Base-by-base conservation (phyloP, 2,888 invertebrate genomes). In the Dolomedes plantarius region DNA sequence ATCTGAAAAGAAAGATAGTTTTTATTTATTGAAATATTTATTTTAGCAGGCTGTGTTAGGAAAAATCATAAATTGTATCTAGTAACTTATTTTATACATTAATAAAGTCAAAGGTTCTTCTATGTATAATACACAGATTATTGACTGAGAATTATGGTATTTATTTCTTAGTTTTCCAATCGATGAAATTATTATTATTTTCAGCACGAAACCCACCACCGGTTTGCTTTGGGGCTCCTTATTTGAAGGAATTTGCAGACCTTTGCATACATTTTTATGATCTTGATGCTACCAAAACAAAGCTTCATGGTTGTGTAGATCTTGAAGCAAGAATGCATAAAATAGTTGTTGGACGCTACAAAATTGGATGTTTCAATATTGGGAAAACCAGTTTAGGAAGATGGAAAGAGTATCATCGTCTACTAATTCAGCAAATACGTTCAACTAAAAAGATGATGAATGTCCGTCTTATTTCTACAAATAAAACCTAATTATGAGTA, bases 331-430 rank as follows among this genome's bases (percentile, higher is more conserved):
- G 89, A 27, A 86, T 92, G 46, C 89, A 90, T 32, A 89, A 90
- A 41, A 80, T 91, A 27, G 75, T 89, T 19, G 83, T 91, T 1
- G 89, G 90, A 11, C 88, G 89, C 1, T 82, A 90, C 39, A 89
- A 91, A 27, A 77, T 92, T 28, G 92, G 92, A 6, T 92, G 92
- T 81, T 91, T 92, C 89, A 86, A 89, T 56, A 89, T 91, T 75
- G 86, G 88, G 2, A 56, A 56, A 23, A 23, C 56, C 3, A 67
- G 67, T 31, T 27, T 67, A 2, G 65, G 19, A 32, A 13, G 67
- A 23, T 85, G 83, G 83, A 85, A 73, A 23, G 0, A 27, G 1
- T 85, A 85, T 77, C 77, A 85, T 36, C 9, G 9, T 0, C 36
- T 73, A 6, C 39, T 85, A 16, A 72, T 85, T 9, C 19, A 77